Conservation (phyloP, 2,888 invertebrate species). For the Seira musarum region DNA sequence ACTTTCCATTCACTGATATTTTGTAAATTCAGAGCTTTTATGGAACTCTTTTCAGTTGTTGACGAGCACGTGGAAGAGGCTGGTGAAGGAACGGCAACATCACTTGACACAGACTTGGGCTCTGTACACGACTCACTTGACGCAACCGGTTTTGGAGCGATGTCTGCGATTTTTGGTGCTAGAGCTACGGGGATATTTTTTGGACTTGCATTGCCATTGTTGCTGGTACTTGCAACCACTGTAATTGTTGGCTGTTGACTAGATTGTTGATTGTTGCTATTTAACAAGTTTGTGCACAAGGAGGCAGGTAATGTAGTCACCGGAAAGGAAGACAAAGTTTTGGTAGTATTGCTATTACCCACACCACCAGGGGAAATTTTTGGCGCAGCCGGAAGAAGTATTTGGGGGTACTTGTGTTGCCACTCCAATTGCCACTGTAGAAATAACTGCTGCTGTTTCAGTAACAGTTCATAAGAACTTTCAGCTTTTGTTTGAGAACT, state of each 20-base stretch:
- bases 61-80: conserved; percentile 33
- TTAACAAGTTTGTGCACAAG: conserved; percentile 18
- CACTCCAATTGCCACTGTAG: conserved; percentile 89
- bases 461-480: conserved; percentile 90
- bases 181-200: conserved; percentile 35
- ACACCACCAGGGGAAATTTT: conserved; percentile 20
- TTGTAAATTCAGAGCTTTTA: conserved; percentile 29
- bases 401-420: conserved; percentile 78
- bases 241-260: conserved; percentile 45
- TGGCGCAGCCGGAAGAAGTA: conserved; percentile 48
- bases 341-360: conserved; percentile 5
- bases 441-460: conserved; percentile 95
- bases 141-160: conserved; percentile 36
- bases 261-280: conserved; percentile 46
- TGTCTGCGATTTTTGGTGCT: conserved; percentile 45
- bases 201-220: conserved; percentile 46
- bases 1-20: conserved; percentile 74
- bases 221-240: conserved; percentile 22
- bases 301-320: conserved; percentile 45
- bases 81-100: not conserved
- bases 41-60: conserved; percentile 22
- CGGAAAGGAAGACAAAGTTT: conserved; percentile 48
- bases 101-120: not conserved
- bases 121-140: not conserved
- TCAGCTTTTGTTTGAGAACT: conserved; percentile 74